Conservation (phyloP, 2,797 vertebrate species). For the Manis pentadactyla region DNA sequence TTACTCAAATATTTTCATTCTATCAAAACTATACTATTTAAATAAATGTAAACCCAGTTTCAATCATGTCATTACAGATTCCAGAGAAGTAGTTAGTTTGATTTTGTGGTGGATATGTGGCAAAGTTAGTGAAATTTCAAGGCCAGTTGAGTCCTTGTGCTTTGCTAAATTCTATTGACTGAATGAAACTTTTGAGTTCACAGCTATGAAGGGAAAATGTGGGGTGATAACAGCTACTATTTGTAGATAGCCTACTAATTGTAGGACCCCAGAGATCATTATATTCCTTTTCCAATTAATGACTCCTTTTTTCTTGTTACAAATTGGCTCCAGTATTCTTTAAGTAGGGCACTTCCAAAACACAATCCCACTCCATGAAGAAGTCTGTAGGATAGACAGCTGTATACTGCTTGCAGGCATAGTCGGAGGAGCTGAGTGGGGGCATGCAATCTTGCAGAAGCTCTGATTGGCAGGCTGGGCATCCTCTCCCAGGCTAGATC, state of each 20-base stretch:
- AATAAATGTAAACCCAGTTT: constrained; percentile 69
- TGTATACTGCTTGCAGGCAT: not conserved
- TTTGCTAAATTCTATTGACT: not conserved
- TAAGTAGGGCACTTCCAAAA: rapidly evolving
- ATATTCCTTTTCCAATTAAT: not conserved
- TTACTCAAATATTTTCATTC: constrained; percentile 69
- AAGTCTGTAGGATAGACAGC: not conserved
- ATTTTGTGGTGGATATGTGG: constrained; percentile 24
- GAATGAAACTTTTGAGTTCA: not conserved
- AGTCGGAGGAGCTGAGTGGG: not conserved
- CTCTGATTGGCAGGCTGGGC: not conserved
- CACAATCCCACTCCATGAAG: not conserved
- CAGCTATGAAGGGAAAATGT: not conserved
- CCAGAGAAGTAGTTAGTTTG: constrained; percentile 62
- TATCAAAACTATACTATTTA: constrained; percentile 70
- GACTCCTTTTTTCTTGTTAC: not conserved
- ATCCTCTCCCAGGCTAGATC: not conserved
- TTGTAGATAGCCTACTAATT: not conserved
- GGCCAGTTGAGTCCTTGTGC: constrained; percentile 6
- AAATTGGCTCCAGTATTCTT: not conserved
- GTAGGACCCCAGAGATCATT: not conserved
- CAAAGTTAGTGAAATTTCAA: constrained; percentile 18
- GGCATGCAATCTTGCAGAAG: not conserved
- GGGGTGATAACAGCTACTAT: not conserved
- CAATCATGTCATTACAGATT: constrained; percentile 43